phyloP scores from a whole-genome alignment of 1,140 invertebrate species.

The Chelonus insularis region DNA sequence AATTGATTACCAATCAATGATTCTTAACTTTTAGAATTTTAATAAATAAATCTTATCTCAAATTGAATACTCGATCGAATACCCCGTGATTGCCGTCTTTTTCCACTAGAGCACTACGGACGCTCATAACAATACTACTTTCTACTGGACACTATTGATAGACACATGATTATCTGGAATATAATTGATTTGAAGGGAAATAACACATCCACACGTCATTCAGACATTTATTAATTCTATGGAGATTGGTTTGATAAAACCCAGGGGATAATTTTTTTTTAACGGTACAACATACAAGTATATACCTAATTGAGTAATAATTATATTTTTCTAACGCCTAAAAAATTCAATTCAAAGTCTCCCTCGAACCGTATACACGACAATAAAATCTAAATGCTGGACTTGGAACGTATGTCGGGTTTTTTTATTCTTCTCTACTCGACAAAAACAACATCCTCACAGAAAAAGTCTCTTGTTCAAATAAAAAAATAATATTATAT shows the following conservation, averaged over 20 bases:
- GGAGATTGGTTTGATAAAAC: conserved; percentile 36
- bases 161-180: not conserved
- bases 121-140: conserved; percentile 3
- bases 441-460: too few species aligned
- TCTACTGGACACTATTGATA: conserved; percentile 3
- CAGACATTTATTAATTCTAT: conserved; percentile 47
- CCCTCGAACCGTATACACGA: too few species aligned
- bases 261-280: not conserved
- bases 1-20: not conserved
- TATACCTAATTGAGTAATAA: not conserved
- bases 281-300: not conserved
- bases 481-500: not conserved
- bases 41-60: too few species aligned
- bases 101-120: not conserved
- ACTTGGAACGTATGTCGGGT: too few species aligned
- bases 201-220: conserved; percentile 53
- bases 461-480: not conserved
- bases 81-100: conserved; percentile 23
- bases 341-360: too few species aligned
- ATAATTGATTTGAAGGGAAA: conserved; percentile 33
- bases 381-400: too few species aligned
- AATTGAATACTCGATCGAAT: conserved; percentile 6
- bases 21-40: too few species aligned
- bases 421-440: too few species aligned
- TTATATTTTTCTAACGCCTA: too few species aligned